Conservation (phyloP, 2,888 invertebrate genomes). For the Molorchus minor region DNA sequence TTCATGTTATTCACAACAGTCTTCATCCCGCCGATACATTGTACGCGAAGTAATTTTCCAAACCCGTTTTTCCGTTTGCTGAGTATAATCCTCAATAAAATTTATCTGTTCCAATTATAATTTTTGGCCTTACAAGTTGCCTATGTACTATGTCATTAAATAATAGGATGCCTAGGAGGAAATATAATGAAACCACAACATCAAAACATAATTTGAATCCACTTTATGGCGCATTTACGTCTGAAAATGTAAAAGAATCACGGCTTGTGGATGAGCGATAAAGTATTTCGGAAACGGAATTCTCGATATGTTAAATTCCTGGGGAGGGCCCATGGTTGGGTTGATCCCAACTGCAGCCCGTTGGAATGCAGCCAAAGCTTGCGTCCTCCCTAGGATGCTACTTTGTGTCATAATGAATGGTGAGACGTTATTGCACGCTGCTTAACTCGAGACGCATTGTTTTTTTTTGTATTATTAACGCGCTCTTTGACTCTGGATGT, state of each 20-base stretch:
- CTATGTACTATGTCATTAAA: conserved; percentile 48
- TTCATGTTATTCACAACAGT: conserved; percentile 1
- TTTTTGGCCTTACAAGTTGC: conserved; percentile 53
- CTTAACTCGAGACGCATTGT: conserved; percentile 49
- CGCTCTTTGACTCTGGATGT: conserved; percentile 23
- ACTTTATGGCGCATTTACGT: conserved; percentile 46
- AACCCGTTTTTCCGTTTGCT: conserved; percentile 24
- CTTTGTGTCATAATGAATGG: conserved; percentile 47
- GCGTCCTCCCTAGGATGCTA: conserved; percentile 49
- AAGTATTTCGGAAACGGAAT: conserved; percentile 42
- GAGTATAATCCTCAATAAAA: conserved; percentile 34
- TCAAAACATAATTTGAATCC: conserved; percentile 50
- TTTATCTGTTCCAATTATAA: conserved; percentile 56
- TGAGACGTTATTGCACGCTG: conserved; percentile 53
- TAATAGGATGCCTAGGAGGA: conserved; percentile 39
- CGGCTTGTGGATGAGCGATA: conserved; percentile 42
- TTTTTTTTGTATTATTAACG: conserved; percentile 34
- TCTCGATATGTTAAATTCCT: conserved; percentile 29
- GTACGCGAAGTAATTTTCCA: conserved; percentile 24
- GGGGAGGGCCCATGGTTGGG: conserved; percentile 39
- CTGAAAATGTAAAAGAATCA: conserved; percentile 40
- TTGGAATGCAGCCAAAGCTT: conserved; percentile 57
- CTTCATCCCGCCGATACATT: conserved; percentile 2
- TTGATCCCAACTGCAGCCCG: conserved; percentile 53
- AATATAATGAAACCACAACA: conserved; percentile 50